A percentile compares a stretch with the other conserved stretches of the same genome.
These are phyloP conservation scores for Caenorhabditis brenneri DNA, from an alignment of 1,140 invertebrate genomes.

Conservation along the genomic window DNA sequence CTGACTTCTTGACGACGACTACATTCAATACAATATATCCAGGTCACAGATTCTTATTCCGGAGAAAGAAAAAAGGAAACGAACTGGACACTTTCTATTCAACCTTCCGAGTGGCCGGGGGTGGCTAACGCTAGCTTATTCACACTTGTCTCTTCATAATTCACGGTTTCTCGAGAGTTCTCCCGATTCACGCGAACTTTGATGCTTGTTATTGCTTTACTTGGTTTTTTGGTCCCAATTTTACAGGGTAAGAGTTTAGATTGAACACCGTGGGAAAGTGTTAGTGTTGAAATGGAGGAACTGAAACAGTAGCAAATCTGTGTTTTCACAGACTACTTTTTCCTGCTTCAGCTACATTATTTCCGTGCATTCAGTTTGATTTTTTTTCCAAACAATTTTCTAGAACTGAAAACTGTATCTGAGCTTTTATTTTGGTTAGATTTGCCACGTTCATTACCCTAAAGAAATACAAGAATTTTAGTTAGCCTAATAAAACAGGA, in stretches of 20 bases:
- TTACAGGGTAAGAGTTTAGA: background rate
- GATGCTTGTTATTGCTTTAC: slow-evolving; percentile 29
- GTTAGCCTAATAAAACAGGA: too few species aligned
- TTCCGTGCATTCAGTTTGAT: too few species aligned
- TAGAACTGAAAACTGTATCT: too few species aligned
- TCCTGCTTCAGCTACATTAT: too few species aligned
- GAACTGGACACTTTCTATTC: slow-evolving; percentile 30
- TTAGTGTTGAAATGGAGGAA: background rate
- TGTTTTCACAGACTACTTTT: too few species aligned
- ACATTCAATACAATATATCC: slow-evolving; percentile 10
- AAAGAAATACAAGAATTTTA: too few species aligned
- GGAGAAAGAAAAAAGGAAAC: background rate
- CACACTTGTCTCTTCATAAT: background rate
- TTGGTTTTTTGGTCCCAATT: slow-evolving; percentile 19
- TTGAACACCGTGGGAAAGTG: too few species aligned
- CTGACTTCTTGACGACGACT: background rate
- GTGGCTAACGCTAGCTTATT: slow-evolving; percentile 15
- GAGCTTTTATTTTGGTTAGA: too few species aligned
- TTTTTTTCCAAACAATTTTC: too few species aligned
- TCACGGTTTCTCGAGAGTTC: background rate
- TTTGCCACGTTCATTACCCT: too few species aligned
- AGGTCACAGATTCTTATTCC: slow-evolving; percentile 30
- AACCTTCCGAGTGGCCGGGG: background rate
- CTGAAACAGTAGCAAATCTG: too few species aligned
- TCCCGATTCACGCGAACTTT: background rate